These are phyloP conservation scores for Felis chaus DNA, from an alignment of 2,113 vertebrate genomes.

Conservation along the genomic window DNA sequence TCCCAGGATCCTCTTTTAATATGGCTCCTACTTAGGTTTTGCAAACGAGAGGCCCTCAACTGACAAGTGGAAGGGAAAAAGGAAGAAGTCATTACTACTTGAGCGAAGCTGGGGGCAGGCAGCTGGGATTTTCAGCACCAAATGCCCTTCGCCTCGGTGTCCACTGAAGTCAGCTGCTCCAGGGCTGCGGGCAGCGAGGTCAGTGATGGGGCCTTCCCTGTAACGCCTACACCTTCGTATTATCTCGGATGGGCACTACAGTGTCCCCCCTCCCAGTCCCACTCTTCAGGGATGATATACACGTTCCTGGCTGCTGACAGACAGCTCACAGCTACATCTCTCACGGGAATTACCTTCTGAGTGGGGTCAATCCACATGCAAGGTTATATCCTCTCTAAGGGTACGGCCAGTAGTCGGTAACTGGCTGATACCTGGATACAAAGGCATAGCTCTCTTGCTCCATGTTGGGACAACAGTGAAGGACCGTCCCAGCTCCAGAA, in stretches of 20 bases:
- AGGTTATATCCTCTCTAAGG: background rate
- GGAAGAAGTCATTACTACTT: background rate
- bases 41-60: background rate
- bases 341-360: background rate
- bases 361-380: background rate
- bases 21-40: background rate
- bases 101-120: background rate
- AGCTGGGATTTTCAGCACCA: background rate
- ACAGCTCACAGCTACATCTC: background rate
- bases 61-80: background rate
- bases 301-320: no score
- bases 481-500: background rate
- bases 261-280: background rate
- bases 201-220: no score
- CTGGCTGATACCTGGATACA: background rate
- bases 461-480: background rate
- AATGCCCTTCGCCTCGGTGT: background rate
- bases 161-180: no score
- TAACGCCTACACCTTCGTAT: rapidly evolving
- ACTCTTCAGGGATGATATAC: background rate
- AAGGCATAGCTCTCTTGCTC: background rate
- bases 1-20: background rate
- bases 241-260: no score
- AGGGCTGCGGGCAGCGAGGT: background rate
- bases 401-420: no score